Evolutionary conservation across 2,113 vertebrate species (phyloP).

Genomic region (Chroicocephalus ridibundus): DNA sequence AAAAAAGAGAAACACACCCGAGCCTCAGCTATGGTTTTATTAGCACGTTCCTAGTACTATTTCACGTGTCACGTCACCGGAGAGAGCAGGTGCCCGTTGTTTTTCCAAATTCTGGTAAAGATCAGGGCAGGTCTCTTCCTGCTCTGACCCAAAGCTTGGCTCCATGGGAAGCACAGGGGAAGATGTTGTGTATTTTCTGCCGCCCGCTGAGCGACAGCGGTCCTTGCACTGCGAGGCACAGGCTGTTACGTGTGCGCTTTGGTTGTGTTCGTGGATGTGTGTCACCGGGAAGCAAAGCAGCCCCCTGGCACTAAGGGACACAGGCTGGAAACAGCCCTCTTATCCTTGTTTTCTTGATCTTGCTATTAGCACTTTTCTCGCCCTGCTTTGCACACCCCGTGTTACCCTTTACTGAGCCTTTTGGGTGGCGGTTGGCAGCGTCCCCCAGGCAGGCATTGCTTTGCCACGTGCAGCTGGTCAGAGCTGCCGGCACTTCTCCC

Average conservation of each 20-base stretch:
- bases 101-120: not conserved
- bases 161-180: not conserved
- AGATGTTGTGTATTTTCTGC: not conserved
- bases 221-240: not conserved
- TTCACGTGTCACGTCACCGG: not conserved
- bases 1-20: not conserved
- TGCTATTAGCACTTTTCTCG: not conserved
- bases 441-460: not conserved
- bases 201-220: not conserved
- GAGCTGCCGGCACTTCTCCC: not conserved
- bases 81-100: fast-evolving
- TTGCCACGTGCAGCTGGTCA: fast-evolving
- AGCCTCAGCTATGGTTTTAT: not conserved
- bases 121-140: not conserved
- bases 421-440: not conserved
- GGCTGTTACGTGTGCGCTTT: not conserved
- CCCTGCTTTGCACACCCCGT: not conserved
- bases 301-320: not conserved
- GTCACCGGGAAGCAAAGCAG: not conserved
- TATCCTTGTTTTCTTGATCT: not conserved
- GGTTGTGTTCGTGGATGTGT: not conserved
- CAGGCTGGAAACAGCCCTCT: not conserved
- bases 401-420: not conserved
- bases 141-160: not conserved
- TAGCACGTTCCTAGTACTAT: not conserved